Conservation (phyloP, 2,113 vertebrate species). For the Oxygymnocypris stewartii region DNA sequence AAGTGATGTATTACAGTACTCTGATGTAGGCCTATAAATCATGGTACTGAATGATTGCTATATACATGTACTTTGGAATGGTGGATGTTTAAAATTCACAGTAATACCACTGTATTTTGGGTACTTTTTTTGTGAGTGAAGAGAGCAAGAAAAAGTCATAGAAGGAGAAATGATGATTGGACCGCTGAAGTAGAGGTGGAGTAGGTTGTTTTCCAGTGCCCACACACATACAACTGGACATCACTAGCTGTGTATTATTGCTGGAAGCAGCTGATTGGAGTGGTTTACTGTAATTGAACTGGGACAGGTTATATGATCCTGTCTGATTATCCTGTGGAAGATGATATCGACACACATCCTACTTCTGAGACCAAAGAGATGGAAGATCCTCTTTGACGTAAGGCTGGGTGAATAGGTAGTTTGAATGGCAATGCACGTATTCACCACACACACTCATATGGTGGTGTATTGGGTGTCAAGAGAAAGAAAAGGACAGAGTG, state of each 20-base stretch:
- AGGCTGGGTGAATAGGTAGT: not conserved
- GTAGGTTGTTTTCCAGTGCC: not conserved
- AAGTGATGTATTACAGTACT: not conserved
- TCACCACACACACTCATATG: conserved; percentile 1
- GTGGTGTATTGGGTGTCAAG: not conserved
- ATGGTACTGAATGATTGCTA: not conserved
- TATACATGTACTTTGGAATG: not conserved
- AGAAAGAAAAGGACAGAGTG: conserved; percentile 22
- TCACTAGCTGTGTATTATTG: not conserved
- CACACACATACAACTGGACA: conserved; percentile 15
- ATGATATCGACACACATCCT: conserved; percentile 20
- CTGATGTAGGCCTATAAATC: not conserved
- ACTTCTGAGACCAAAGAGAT: conserved; percentile 29
- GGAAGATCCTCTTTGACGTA: conserved; percentile 13
- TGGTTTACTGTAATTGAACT: conserved; percentile 51
- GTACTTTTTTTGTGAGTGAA: not conserved
- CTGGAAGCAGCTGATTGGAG: conserved; percentile 43
- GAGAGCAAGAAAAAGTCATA: not conserved
- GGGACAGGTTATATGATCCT: conserved; percentile 45
- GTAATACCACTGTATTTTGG: not conserved
- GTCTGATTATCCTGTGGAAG: conserved; percentile 39
- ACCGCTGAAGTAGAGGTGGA: not conserved
- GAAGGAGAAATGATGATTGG: not conserved
- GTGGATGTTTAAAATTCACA: not conserved
- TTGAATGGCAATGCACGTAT: not conserved